A percentile compares a stretch with the other conserved stretches of the same genome.
phyloP scores from a whole-genome alignment of 2,888 invertebrate species.

The Habrosyne pyritoides region DNA sequence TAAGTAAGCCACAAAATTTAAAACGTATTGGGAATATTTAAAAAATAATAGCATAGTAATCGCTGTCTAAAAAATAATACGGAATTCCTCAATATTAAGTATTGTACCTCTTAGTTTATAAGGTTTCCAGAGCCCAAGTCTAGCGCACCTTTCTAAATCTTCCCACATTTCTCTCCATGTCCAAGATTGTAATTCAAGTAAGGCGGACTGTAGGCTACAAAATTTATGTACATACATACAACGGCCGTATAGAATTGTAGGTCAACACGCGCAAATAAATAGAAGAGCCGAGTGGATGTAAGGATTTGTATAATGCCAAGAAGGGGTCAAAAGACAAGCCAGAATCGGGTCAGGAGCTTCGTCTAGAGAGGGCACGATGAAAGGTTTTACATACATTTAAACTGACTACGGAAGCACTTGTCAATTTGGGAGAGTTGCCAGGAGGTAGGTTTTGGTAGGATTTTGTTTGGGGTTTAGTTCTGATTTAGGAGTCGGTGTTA shows the following conservation, averaged over 20 bases:
- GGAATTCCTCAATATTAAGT: neutral
- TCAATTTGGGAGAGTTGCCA: constrained; percentile 4
- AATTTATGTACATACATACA: constrained; percentile 50
- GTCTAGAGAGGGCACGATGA: constrained; percentile 46
- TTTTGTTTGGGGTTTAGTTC: neutral
- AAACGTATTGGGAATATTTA: too few species aligned
- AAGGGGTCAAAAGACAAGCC: constrained; percentile 51
- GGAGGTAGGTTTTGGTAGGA: neutral
- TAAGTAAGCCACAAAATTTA: too few species aligned
- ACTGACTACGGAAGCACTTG: constrained; percentile 29
- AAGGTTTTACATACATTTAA: constrained; percentile 61
- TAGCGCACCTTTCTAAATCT: neutral
- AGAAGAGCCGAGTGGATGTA: constrained; percentile 46
- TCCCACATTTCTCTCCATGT: constrained; percentile 2
- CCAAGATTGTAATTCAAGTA: constrained; percentile 23
- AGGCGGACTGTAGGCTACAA: constrained; percentile 24
- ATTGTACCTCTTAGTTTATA: neutral
- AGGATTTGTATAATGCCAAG: constrained; percentile 59
- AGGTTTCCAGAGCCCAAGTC: neutral
- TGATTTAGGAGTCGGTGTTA: neutral
- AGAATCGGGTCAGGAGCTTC: constrained; percentile 50
- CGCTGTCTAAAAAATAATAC: neutral
- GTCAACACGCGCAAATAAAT: constrained; percentile 57
- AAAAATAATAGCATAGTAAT: too few species aligned
- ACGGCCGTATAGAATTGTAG: constrained; percentile 52